phyloP scores from a whole-genome alignment of 2,888 invertebrate species.

The Scrobipalpa costella region DNA sequence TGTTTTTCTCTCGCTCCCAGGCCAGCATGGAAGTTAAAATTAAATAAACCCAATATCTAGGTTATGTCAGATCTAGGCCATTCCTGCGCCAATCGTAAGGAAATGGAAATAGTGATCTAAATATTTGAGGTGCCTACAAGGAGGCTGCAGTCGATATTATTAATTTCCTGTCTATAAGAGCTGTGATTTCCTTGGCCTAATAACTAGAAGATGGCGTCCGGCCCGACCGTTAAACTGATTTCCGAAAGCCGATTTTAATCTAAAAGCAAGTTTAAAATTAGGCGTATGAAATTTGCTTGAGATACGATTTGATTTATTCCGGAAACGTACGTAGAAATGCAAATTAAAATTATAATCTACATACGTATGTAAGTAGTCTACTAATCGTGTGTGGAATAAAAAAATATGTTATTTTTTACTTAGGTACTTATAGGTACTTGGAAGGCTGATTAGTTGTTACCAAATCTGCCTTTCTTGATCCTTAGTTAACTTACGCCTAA shows the following conservation, averaged over 20 bases:
- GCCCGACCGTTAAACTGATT: slow-evolving; percentile 24
- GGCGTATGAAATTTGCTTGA: not conserved
- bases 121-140: slow-evolving; percentile 10
- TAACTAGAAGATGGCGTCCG: slow-evolving; percentile 39
- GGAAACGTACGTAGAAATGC: no score
- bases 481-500: no score
- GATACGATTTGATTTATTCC: not conserved
- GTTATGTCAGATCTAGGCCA: not conserved
- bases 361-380: no score
- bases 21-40: no score
- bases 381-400: no score
- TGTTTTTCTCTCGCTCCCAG: no score
- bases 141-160: slow-evolving; percentile 36
- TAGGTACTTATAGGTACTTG: no score
- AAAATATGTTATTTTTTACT: no score
- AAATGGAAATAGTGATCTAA: slow-evolving; percentile 1
- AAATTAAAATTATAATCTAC: no score
- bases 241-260: slow-evolving; percentile 23
- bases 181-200: slow-evolving; percentile 43
- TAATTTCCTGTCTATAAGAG: slow-evolving; percentile 35
- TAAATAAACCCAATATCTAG: not conserved
- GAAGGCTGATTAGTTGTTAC: no score
- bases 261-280: no score
- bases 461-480: no score
- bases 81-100: not conserved